Conservation (phyloP, 2,888 invertebrate species). For the Leucophenga maculata region DNA sequence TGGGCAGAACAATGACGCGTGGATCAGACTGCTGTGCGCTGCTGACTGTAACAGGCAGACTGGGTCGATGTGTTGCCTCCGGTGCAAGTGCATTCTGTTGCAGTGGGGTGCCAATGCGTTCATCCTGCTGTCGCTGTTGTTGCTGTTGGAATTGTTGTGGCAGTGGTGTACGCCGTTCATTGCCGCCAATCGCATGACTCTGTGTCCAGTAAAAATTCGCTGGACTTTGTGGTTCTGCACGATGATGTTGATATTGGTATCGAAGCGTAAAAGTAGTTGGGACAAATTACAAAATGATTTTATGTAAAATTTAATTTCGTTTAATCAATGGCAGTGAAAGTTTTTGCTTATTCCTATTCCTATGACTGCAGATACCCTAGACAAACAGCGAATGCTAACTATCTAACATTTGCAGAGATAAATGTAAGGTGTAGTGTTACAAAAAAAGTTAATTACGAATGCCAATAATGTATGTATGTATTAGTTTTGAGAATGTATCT, state of each 20-base stretch:
- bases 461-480: too few species aligned
- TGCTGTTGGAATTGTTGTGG: slow-evolving; percentile 69
- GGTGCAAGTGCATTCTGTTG: slow-evolving; percentile 76
- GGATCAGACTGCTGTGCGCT: slow-evolving; percentile 58
- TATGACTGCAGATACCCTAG: too few species aligned
- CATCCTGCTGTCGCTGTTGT: slow-evolving; percentile 60
- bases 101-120: slow-evolving; percentile 73
- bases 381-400: too few species aligned
- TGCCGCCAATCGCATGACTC: slow-evolving; percentile 82
- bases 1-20: slow-evolving; percentile 68
- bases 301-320: too few species aligned
- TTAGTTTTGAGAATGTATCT: not conserved
- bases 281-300: slow-evolving; percentile 2
- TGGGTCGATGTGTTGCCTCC: slow-evolving; percentile 74
- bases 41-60: slow-evolving; percentile 70
- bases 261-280: not conserved
- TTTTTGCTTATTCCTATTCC: too few species aligned
- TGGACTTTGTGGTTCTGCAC: slow-evolving; percentile 67
- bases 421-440: too few species aligned
- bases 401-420: too few species aligned
- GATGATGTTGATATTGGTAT: not conserved
- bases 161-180: slow-evolving; percentile 74
- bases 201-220: slow-evolving; percentile 81
- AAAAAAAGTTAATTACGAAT: too few species aligned
- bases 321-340: too few species aligned